Evolutionary conservation across 2,888 invertebrate genomes (phyloP).

Genomic region (Theodoxus fluviatilis): DNA sequence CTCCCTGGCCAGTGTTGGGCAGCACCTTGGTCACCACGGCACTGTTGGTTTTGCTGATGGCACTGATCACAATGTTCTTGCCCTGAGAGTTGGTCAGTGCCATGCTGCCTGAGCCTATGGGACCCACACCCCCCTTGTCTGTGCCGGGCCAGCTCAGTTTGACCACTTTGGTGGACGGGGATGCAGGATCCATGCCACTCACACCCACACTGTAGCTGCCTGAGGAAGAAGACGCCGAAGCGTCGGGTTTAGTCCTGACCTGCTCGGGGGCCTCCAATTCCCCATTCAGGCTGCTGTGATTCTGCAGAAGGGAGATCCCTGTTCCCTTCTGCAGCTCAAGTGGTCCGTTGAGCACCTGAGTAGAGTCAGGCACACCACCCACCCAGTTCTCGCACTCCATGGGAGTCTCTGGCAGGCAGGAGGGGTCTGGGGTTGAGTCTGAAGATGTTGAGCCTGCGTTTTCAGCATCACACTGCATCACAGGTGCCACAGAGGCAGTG

Average conservation of each 20-base stretch:
- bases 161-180: slow-evolving; percentile 38
- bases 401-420: slow-evolving; percentile 1
- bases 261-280: slow-evolving; percentile 29
- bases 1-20: slow-evolving; percentile 37
- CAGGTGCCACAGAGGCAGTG: slow-evolving; percentile 61
- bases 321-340: slow-evolving; percentile 22
- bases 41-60: slow-evolving; percentile 53
- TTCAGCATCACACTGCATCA: slow-evolving; percentile 44
- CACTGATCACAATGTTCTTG: slow-evolving; percentile 56
- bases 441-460: not conserved
- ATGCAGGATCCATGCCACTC: too few species aligned
- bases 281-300: slow-evolving; percentile 17
- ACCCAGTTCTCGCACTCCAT: slow-evolving; percentile 6
- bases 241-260: slow-evolving; percentile 26
- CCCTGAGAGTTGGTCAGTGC: slow-evolving; percentile 24
- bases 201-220: too few species aligned
- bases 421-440: slow-evolving; percentile 4
- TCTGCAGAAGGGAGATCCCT: slow-evolving; percentile 21
- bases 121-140: slow-evolving; percentile 36
- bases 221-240: too few species aligned
- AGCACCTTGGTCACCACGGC: slow-evolving; percentile 51
- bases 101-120: not conserved
- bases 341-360: slow-evolving; percentile 23
- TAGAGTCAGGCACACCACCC: slow-evolving; percentile 27
- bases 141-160: slow-evolving; percentile 46